Percentiles rank a stretch among this genome's conserved stretches.
phyloP scores from a whole-genome alignment of 1,140 invertebrate genomes.

The Luehdorfia chinensis region DNA sequence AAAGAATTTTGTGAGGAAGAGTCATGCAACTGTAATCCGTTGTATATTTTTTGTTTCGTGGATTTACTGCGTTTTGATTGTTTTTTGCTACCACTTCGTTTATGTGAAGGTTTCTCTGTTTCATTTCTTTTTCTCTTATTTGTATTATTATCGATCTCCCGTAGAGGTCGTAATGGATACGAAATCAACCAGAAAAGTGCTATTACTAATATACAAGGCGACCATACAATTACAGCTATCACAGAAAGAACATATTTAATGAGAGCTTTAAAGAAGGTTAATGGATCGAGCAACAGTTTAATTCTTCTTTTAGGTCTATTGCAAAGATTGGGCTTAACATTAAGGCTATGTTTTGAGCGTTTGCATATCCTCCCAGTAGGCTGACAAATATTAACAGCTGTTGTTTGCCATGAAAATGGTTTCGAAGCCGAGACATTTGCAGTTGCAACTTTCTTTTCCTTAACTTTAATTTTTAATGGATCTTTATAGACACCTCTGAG shows the following conservation, averaged over 20 bases:
- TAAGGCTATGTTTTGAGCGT: neutral
- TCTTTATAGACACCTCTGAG: neutral
- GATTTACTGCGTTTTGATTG: too few relatives aligned
- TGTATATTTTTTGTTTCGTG: too few relatives aligned
- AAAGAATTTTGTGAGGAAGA: too few relatives aligned
- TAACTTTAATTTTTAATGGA: slow-evolving; percentile 2
- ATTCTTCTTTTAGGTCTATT: neutral
- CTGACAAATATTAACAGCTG: neutral
- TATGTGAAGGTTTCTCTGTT: too few relatives aligned
- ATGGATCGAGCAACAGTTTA: neutral
- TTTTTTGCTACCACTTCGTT: too few relatives aligned
- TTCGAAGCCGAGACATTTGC: neutral
- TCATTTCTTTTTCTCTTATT: too few relatives aligned
- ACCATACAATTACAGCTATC: slow-evolving; percentile 17
- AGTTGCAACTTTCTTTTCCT: neutral
- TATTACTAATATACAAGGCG: slow-evolving; percentile 16
- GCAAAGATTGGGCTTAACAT: neutral
- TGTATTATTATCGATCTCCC: too few relatives aligned
- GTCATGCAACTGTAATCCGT: too few relatives aligned
- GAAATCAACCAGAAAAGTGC: slow-evolving; percentile 18
- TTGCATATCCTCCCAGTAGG: neutral
- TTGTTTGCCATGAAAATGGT: neutral
- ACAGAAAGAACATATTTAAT: slow-evolving; percentile 18
- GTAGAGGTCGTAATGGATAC: slow-evolving; percentile 10
- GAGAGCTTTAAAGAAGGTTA: slow-evolving; percentile 7